A percentile compares a stretch with the other conserved stretches of the same genome.
These are phyloP conservation scores for Coremacera marginata DNA, from an alignment of 2,888 invertebrate genomes.

Conservation along the genomic window DNA sequence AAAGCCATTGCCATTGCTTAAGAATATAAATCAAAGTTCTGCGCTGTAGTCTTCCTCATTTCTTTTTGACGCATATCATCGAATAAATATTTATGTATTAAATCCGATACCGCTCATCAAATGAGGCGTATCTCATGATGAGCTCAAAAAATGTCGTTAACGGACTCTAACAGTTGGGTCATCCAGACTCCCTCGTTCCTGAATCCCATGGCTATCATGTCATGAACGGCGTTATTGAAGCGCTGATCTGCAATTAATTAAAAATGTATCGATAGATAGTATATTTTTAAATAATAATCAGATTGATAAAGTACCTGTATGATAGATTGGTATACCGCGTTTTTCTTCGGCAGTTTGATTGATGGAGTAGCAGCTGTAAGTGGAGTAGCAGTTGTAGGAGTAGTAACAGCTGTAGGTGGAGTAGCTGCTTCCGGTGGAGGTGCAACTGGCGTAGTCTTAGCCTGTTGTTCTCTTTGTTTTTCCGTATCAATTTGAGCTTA, in stretches of 20 bases:
- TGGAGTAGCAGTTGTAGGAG: conserved; percentile 44
- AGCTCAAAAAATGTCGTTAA: conserved; percentile 65
- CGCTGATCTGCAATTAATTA: too few relatives aligned
- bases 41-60: not conserved
- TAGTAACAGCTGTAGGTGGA: conserved; percentile 33
- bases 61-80: not conserved
- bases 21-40: not conserved
- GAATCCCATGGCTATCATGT: too few relatives aligned
- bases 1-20: not conserved
- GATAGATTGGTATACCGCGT: conserved; percentile 65
- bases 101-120: conserved; percentile 62
- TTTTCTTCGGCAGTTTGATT: conserved; percentile 83
- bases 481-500: conserved; percentile 59
- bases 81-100: conserved; percentile 48
- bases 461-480: conserved; percentile 45
- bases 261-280: too few relatives aligned
- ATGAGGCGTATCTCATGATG: conserved; percentile 67
- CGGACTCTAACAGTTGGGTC: too few relatives aligned
- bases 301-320: too few relatives aligned
- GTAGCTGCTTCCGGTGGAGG: conserved; percentile 39
- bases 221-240: too few relatives aligned
- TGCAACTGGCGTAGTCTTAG: too few relatives aligned
- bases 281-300: too few relatives aligned
- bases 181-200: too few relatives aligned
- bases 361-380: conserved; percentile 64